Base-by-base conservation (phyloP, 2,888 invertebrate species). In the Lasioglossum villosulum region DNA sequence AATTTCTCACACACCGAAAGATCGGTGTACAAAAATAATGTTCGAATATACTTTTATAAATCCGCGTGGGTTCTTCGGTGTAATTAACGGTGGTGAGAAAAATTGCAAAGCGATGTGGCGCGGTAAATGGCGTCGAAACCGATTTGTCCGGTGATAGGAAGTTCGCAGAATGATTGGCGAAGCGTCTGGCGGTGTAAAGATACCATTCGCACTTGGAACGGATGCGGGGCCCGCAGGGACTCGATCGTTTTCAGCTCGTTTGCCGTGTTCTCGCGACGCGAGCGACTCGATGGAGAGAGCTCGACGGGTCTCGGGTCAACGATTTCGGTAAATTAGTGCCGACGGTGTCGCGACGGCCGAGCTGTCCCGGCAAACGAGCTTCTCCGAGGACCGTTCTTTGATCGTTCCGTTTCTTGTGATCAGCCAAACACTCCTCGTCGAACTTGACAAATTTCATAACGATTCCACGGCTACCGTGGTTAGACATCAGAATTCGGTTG, bases 231-330 rank as follows among this genome's bases (percentile, higher is more conserved):
- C 68, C 77, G 84, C 75, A 80, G 42, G 23, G 52, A 12, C 48
- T 76, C 39, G 39, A 6, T 79, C 52, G 59, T 75, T 80, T 72
- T 78, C 77, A 63, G 52, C 34, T 27, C 74, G 68, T 37, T 63
- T 42, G 34, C 34, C 34, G n/a, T 30, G 37, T 56, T 59, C 42
- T 10, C 59, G 59, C 79, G 2, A 34, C 19, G 68, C 16, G 72
- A 14, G 27, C 59, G 27, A 14, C 16, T 27, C 59, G 12, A 59
- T 27, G n/a, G 4, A 4, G 56, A 10, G 16, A 34, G 10, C 66
- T 37, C 66, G 66, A 23, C 66, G 23, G 12, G 8, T 19, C 34
- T 37, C 68, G 68, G 68, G 68, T 39, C 68, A 68, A 68, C n/a
- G 68, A 68, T 68, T 68, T 68, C 23, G 68, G 37, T n/a, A 68